phyloP scores from a whole-genome alignment of 1,140 invertebrate genomes.

The Tetragonula clypearis region DNA sequence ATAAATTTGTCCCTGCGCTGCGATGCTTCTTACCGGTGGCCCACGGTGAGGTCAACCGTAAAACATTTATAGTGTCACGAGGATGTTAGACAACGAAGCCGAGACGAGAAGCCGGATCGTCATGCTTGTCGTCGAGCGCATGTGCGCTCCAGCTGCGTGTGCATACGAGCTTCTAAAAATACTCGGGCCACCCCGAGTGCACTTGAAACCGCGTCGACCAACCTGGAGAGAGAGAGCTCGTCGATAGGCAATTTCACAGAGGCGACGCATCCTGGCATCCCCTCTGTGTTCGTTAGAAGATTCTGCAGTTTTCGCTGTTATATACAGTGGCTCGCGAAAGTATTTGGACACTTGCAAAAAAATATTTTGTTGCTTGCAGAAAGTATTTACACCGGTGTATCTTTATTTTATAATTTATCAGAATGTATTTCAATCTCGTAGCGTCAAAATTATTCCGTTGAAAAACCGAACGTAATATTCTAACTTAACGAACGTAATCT shows the following conservation, averaged over 20 bases:
- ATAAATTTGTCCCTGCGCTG: conserved; percentile 51
- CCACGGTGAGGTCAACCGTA: conserved; percentile 58
- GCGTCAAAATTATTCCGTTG: too few relatives aligned
- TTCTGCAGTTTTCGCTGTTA: not conserved
- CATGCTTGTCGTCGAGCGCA: conserved; percentile 58
- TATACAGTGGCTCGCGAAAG: not conserved
- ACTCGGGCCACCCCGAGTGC: conserved; percentile 64
- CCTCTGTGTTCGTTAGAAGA: not conserved
- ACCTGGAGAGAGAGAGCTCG: not conserved
- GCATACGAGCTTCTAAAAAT: conserved; percentile 72
- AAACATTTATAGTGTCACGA: conserved; percentile 70
- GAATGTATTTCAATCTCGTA: too few relatives aligned
- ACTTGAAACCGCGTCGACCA: conserved; percentile 66
- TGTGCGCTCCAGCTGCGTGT: conserved; percentile 71
- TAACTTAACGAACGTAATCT: too few relatives aligned
- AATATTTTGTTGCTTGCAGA: too few relatives aligned
- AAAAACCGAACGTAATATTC: too few relatives aligned
- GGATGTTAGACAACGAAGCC: conserved; percentile 23
- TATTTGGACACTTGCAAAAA: not conserved
- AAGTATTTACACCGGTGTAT: too few relatives aligned
- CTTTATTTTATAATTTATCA: too few relatives aligned
- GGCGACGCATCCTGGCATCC: conserved; percentile 5
- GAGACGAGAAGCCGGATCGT: conserved; percentile 27
- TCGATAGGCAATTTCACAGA: conserved; percentile 52
- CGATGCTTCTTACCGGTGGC: not conserved